phyloP scores from a whole-genome alignment of 1,140 invertebrate species.

The Aphaenogaster floridana region DNA sequence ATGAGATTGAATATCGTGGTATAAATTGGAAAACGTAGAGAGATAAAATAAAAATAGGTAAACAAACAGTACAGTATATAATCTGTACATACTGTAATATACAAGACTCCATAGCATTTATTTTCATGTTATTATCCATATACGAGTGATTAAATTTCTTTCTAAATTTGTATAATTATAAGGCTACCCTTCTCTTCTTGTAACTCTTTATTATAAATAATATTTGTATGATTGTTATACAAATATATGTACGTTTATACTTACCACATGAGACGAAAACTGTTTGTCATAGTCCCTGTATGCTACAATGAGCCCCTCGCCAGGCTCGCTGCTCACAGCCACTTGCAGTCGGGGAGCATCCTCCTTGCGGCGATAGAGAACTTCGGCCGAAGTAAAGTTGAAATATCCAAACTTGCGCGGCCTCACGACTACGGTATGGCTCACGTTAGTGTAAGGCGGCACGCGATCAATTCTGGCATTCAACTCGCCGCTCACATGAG shows the following conservation, averaged over 20 bases:
- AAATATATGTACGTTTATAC: slow-evolving; percentile 69
- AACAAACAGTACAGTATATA: background rate
- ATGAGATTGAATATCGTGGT: background rate
- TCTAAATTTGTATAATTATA: slow-evolving; percentile 1
- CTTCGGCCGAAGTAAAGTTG: slow-evolving; percentile 98
- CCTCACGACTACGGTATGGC: slow-evolving; percentile 96
- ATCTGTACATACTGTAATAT: background rate
- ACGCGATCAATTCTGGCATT: slow-evolving; percentile 95
- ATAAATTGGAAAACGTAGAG: background rate
- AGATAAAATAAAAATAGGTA: background rate
- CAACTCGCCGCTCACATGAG: slow-evolving; percentile 94
- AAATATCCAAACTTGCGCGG: slow-evolving; percentile 97
- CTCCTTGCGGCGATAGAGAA: slow-evolving; percentile 95
- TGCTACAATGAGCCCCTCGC: slow-evolving; percentile 98
- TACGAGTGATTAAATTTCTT: slow-evolving; percentile 3
- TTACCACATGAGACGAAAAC: slow-evolving; percentile 98
- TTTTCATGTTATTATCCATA: background rate
- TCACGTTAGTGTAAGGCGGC: slow-evolving; percentile 96
- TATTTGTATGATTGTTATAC: slow-evolving; percentile 5
- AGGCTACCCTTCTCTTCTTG: background rate
- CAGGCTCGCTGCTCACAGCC: slow-evolving; percentile 97
- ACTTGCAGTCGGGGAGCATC: slow-evolving; percentile 92
- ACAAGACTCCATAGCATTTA: background rate
- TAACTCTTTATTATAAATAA: slow-evolving; percentile 26
- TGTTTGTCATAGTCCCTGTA: slow-evolving; percentile 99